Evolutionary conservation across 2,797 vertebrate species (phyloP).

Genomic region (Neopelma chrysocephalum): DNA sequence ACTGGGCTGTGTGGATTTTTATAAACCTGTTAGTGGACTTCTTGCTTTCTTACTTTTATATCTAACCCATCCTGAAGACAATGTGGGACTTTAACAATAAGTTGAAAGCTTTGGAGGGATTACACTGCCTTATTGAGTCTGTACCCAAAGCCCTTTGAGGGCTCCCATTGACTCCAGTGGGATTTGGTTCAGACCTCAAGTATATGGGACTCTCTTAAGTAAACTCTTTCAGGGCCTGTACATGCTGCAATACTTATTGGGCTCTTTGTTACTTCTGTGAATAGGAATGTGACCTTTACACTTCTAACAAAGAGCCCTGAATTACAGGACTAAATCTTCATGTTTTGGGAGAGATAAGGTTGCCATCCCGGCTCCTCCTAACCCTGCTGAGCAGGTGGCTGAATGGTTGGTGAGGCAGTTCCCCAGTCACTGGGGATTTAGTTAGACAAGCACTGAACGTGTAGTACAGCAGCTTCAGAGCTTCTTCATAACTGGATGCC

Average conservation of each 20-base stretch:
- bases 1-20: background rate
- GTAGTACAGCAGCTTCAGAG: background rate
- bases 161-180: slow-evolving; percentile 29
- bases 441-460: background rate
- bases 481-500: background rate
- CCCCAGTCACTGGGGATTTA: background rate
- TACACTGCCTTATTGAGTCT: slow-evolving; percentile 43
- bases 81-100: background rate
- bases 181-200: slow-evolving; percentile 51
- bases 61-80: background rate
- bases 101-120: slow-evolving; percentile 41
- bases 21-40: background rate
- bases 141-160: slow-evolving; percentile 9
- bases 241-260: background rate
- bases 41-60: background rate
- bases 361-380: slow-evolving; percentile 14
- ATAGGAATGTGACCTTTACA: slow-evolving; percentile 51
- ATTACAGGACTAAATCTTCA: slow-evolving; percentile 10
- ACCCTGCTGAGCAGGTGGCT: slow-evolving; percentile 5
- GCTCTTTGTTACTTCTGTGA: slow-evolving; percentile 49
- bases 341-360: slow-evolving; percentile 9
- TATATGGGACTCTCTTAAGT: slow-evolving; percentile 20
- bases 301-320: background rate
- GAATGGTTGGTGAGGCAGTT: background rate
- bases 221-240: slow-evolving; percentile 33